Conservation (phyloP, 1,140 invertebrate genomes). For the Zaprionus capensis region DNA sequence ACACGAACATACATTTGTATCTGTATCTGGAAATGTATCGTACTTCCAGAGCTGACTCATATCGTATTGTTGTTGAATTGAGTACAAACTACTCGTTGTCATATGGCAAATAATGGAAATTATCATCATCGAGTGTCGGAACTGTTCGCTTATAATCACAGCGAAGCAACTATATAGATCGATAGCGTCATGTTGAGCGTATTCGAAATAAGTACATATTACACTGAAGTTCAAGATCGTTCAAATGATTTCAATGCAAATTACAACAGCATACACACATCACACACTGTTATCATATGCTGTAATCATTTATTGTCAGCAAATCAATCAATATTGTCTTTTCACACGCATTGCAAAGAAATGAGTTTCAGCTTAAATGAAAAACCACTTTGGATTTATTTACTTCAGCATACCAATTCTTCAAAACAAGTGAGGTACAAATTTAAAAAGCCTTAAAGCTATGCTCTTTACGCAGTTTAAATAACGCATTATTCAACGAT, state of each 20-base stretch:
- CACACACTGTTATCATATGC: too few relatives aligned
- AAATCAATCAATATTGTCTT: neutral
- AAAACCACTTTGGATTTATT: constrained; percentile 71
- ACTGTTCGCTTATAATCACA: neutral
- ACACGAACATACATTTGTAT: neutral
- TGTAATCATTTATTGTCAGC: too few relatives aligned
- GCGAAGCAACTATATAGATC: constrained; percentile 5
- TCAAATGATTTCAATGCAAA: neutral
- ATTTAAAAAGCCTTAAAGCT: constrained; percentile 75
- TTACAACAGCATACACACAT: neutral
- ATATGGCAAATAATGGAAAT: constrained; percentile 9
- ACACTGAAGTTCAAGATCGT: constrained; percentile 2
- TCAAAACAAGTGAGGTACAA: constrained; percentile 77
- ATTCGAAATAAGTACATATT: neutral
- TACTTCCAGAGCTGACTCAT: constrained; percentile 16
- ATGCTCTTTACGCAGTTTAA: constrained; percentile 66
- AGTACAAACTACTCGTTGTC: neutral
- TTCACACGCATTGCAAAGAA: neutral
- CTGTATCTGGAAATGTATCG: neutral
- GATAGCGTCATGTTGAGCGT: neutral
- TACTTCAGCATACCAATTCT: constrained; percentile 77
- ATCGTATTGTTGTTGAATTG: neutral
- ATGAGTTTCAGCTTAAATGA: constrained; percentile 34
- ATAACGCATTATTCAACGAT: constrained; percentile 73
- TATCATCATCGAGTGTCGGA: constrained; percentile 2